These are phyloP conservation scores for Glossosoma conforme DNA, from an alignment of 1,140 invertebrate genomes.

Conservation along the genomic window DNA sequence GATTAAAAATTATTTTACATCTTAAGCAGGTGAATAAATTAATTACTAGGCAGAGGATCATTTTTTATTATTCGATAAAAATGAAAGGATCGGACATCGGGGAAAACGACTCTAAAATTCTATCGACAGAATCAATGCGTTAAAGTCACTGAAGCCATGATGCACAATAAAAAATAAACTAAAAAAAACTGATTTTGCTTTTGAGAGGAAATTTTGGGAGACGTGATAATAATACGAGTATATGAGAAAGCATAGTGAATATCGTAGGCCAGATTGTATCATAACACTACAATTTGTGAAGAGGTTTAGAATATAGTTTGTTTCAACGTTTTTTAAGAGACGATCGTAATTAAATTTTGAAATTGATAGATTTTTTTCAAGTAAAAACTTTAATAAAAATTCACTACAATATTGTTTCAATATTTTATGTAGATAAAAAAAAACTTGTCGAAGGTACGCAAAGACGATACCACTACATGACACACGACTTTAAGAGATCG, in stretches of 20 bases:
- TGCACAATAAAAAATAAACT: slow-evolving; percentile 29
- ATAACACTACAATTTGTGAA: slow-evolving; percentile 25
- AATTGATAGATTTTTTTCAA: too few relatives aligned
- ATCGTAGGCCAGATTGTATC: slow-evolving; percentile 7
- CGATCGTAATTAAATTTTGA: neutral
- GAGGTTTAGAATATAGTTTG: too few relatives aligned
- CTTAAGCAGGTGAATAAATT: slow-evolving; percentile 22
- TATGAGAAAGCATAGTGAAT: slow-evolving; percentile 31
- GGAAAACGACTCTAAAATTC: slow-evolving; percentile 26
- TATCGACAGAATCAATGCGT: slow-evolving; percentile 24
- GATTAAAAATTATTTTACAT: slow-evolving; percentile 24
- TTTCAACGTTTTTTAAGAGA: neutral
- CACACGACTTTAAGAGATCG: neutral
- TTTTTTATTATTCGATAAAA: neutral
- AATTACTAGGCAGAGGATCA: slow-evolving; percentile 16
- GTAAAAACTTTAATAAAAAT: too few relatives aligned
- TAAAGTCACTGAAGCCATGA: slow-evolving; percentile 32
- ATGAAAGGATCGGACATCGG: too few relatives aligned
- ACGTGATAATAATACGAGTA: too few relatives aligned
- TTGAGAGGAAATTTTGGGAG: slow-evolving; percentile 20
- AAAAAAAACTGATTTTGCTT: slow-evolving; percentile 22
- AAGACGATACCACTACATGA: slow-evolving; percentile 31
- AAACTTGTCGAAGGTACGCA: slow-evolving; percentile 31
- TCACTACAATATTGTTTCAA: too few relatives aligned
- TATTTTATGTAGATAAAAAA: too few relatives aligned